Percentiles rank a stretch among this genome's conserved stretches.
Evolutionary conservation across 2,113 vertebrate genomes (phyloP).

Genomic region (Coptodon rendalli): DNA sequence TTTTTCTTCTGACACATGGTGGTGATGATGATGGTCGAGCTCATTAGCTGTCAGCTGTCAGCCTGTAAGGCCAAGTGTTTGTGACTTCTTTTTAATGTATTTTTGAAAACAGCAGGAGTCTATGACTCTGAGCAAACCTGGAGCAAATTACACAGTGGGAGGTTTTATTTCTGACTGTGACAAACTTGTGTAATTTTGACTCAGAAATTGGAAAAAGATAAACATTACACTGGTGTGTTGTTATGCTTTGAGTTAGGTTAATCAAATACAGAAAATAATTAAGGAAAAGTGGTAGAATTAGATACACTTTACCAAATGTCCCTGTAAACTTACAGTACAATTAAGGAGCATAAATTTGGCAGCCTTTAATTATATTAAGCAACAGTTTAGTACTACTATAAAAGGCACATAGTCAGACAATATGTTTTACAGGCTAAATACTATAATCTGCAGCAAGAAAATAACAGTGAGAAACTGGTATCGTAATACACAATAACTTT

Average conservation of each 20-base stretch:
- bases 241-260: not conserved
- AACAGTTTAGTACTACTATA: not conserved
- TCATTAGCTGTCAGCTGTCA: conserved; percentile 45
- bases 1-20: not conserved
- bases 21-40: conserved; percentile 18
- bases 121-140: conserved; percentile 19
- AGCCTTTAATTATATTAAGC: not conserved
- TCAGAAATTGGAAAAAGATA: not conserved
- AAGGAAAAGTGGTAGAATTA: not conserved
- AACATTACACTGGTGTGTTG: not conserved
- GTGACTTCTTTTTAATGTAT: conserved; percentile 8
- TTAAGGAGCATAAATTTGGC: not conserved
- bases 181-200: not conserved
- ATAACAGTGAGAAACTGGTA: not conserved
- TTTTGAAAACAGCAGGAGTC: conserved; percentile 24
- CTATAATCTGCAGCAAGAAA: not conserved
- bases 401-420: not conserved
- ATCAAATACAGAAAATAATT: not conserved
- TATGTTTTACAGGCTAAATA: not conserved
- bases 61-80: not conserved
- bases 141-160: conserved; percentile 21
- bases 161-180: not conserved
- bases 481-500: not conserved
- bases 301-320: not conserved
- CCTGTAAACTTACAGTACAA: not conserved